Evolutionary conservation across 2,888 invertebrate species (phyloP), one percentile per base, ranked within the genome.

Genomic region (Cynaeus angustus): DNA sequence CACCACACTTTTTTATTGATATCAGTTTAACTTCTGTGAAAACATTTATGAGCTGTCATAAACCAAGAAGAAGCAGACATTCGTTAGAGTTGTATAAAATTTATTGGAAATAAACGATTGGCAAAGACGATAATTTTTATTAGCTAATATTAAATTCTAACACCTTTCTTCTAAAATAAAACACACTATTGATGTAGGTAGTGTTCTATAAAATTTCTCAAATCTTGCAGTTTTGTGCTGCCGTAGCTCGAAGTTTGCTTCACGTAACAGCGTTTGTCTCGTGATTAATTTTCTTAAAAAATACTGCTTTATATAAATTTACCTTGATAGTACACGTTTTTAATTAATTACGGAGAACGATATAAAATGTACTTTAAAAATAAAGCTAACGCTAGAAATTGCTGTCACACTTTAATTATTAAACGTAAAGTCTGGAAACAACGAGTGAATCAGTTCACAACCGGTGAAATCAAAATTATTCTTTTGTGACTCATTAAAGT

Each of bases 401-500:
- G 21, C 21, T 21, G 21, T 21, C 21, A 21, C 21, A 21, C 2
- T 21, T 21, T 21, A 21, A 55, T 55, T 38, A 55, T 38, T 38
- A 14, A n/a, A 55, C 3, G 6, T 37, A 38, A 55, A 9, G 30
- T 28, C 16, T 38, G 10, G 21, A 55, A 38, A 55, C 38, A 37
- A 55, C 38, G 16, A 55, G 38, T 55, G 38, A 38, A 55, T 30
- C 13, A 12, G 30, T 38, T 16, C 52, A 52, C 1, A 52, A 30
- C 26, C 14, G 16, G 30, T 9, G 13, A 12, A 55, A 55, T 55
- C 38, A 38, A 37, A 55, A 55, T 33, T 13, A 37, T 46, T 46
- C 46, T 55, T 52, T 52, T 10, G 16, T 55, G 9, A 37, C 38
- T 55, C 55, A 55, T 55, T 55, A 55, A 55, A 55, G 37, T 55